Conservation (phyloP, 2,797 vertebrate species). For the Myiotriccus ornatus region DNA sequence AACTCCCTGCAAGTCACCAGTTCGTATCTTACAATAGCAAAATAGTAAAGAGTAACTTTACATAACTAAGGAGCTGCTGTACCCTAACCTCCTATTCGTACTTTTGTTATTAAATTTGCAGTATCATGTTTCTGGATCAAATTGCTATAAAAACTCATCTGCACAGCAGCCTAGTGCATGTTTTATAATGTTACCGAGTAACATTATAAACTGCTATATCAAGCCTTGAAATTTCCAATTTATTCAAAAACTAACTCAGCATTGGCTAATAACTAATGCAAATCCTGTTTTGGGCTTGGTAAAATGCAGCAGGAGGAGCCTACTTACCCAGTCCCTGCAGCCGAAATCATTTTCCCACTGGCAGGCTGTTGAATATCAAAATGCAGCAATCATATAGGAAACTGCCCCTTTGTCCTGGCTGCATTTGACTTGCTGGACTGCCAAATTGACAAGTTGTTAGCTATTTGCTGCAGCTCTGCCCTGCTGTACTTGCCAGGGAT, state of each 20-base stretch:
- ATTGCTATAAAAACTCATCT: background rate
- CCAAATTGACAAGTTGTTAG: background rate
- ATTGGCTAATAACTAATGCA: background rate
- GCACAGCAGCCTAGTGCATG: background rate
- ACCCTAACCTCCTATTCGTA: background rate
- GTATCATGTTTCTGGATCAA: background rate
- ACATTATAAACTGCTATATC: background rate
- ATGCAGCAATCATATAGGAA: accelerated
- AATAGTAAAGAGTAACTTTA: background rate
- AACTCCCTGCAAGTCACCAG: background rate
- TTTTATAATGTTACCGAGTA: background rate
- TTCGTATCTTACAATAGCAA: background rate
- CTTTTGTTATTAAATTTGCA: background rate
- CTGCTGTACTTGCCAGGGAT: background rate
- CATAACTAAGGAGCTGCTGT: background rate
- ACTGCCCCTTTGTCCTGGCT: background rate
- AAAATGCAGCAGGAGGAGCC: background rate
- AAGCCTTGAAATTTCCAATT: background rate
- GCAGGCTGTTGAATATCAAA: background rate
- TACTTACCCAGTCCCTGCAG: background rate
- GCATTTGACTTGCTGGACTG: background rate
- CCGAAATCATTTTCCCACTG: background rate
- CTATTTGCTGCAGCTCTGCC: background rate
- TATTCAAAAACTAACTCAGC: background rate
- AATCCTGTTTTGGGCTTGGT: background rate